phyloP scores from a whole-genome alignment of 2,113 vertebrate species.

The Acrocephalus kingi region DNA sequence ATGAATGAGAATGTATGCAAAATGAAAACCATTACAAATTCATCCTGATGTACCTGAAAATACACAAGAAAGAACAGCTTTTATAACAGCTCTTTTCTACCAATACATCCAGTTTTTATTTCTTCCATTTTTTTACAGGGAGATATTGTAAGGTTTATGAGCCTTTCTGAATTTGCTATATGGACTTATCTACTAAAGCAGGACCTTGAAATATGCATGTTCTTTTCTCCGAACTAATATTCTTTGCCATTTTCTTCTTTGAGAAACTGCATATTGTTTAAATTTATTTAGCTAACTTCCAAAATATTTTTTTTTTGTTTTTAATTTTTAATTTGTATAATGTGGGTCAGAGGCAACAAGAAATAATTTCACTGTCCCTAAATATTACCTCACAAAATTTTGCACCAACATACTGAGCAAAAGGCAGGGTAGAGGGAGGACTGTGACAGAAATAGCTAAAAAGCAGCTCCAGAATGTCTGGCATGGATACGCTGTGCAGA shows the following conservation, averaged over 20 bases:
- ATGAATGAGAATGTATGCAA: background rate
- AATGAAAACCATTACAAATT: background rate
- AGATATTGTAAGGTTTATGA: background rate
- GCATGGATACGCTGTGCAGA: background rate
- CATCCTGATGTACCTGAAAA: background rate
- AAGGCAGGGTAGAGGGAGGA: background rate
- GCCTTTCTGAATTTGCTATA: background rate
- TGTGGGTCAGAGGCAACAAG: background rate
- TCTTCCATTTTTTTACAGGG: background rate
- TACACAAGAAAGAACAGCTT: background rate
- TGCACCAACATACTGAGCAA: background rate
- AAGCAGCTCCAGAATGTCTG: background rate
- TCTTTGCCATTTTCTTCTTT: background rate
- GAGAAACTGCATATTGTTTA: background rate
- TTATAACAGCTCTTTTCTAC: background rate
- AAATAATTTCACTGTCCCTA: background rate
- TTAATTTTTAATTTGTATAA: background rate
- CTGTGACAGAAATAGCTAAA: slow-evolving; percentile 11
- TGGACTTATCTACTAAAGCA: background rate
- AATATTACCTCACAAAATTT: background rate
- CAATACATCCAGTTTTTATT: background rate
- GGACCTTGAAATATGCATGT: background rate
- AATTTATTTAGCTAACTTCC: background rate
- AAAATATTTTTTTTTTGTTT: background rate
- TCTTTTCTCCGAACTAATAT: background rate